Evolutionary conservation across 2,888 invertebrate genomes (phyloP).

Genomic region (Pachymerium ferrugineum): DNA sequence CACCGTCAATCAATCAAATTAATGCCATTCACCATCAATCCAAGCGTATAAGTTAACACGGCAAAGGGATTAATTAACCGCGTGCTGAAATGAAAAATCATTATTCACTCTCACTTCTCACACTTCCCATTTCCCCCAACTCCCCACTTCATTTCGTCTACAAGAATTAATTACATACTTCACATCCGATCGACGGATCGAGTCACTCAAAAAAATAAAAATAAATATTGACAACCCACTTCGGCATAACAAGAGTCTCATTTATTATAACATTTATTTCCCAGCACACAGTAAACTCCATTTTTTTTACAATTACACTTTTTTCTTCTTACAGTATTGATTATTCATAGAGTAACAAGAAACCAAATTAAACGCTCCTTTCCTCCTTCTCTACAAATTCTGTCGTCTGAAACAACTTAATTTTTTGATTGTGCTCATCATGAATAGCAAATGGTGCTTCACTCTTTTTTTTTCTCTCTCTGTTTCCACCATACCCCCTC

Average conservation of each 20-base stretch:
- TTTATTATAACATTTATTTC: neutral
- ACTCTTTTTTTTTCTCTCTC: neutral
- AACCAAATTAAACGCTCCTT: slow-evolving; percentile 9
- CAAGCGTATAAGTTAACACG: slow-evolving; percentile 13
- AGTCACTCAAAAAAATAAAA: neutral
- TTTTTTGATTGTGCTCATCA: slow-evolving; percentile 13
- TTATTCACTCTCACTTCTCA: slow-evolving; percentile 13
- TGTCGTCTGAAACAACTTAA: slow-evolving; percentile 13
- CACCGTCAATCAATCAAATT: slow-evolving; percentile 13
- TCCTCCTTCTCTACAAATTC: slow-evolving; percentile 4
- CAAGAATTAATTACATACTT: slow-evolving; percentile 13
- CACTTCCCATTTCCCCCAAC: neutral
- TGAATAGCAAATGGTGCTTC: slow-evolving; percentile 7
- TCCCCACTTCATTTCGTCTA: neutral
- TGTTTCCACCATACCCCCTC: neutral
- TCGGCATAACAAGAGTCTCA: neutral
- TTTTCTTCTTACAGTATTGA: neutral
- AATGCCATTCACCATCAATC: slow-evolving; percentile 3
- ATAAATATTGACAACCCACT: neutral
- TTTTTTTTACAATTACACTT: neutral
- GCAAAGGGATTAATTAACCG: slow-evolving; percentile 13
- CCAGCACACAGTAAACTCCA: too few species aligned
- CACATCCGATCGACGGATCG: slow-evolving; percentile 3
- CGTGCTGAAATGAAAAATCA: slow-evolving; percentile 13
- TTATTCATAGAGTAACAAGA: slow-evolving; percentile 13